Conservation (phyloP, 1,140 invertebrate genomes). For the Tetramorium alpestre region DNA sequence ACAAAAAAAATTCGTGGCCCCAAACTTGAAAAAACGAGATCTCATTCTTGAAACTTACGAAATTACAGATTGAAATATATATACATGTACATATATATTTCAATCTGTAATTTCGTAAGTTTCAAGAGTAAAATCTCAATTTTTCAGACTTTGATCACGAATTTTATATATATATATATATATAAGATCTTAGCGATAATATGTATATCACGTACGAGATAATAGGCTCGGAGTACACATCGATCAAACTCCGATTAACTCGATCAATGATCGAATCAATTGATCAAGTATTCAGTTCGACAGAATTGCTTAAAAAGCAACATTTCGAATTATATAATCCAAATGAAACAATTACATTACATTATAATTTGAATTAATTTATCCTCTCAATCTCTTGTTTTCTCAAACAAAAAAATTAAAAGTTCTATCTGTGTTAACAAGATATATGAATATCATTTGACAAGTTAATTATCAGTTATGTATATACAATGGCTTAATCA, state of each 20-base stretch:
- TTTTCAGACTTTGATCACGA: too few species aligned
- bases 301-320: neutral
- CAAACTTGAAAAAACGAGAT: neutral
- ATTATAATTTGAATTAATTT: neutral
- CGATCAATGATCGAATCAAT: neutral
- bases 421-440: too few species aligned
- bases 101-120: too few species aligned
- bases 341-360: too few species aligned
- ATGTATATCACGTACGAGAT: neutral
- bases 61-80: neutral
- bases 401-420: too few species aligned
- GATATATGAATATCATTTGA: too few species aligned
- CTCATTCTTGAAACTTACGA: neutral
- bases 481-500: too few species aligned
- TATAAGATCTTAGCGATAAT: neutral
- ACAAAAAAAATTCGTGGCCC: too few species aligned
- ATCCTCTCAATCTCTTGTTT: neutral
- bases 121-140: neutral
- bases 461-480: neutral
- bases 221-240: neutral
- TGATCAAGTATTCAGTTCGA: too few species aligned
- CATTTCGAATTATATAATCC: neutral
- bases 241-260: neutral
- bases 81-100: neutral
- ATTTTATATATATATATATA: neutral